These are phyloP conservation scores for Oxyteleia sp. DNA, from an alignment of 2,888 invertebrate species.

Conservation along the genomic window DNA sequence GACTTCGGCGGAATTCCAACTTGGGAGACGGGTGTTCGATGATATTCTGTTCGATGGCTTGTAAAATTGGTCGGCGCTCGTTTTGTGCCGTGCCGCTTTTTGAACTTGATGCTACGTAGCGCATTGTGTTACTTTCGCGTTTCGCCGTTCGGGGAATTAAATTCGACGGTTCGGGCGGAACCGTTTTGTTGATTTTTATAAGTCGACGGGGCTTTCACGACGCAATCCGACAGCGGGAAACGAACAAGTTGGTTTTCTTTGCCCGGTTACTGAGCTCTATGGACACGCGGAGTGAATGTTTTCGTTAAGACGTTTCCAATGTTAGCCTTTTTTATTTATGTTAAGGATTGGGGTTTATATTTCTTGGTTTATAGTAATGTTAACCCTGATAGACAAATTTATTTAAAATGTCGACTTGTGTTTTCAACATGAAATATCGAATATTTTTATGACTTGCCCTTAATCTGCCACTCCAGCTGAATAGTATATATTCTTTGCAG, in stretches of 20 bases:
- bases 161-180: constrained; percentile 38
- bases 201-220: constrained; percentile 26
- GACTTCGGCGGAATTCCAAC: constrained; percentile 41
- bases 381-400: too few relatives aligned
- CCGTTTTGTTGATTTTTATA: constrained; percentile 47
- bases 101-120: constrained; percentile 43
- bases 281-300: neutral
- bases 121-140: constrained; percentile 56
- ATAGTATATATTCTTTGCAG: too few relatives aligned
- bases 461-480: too few relatives aligned
- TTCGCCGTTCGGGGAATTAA: constrained; percentile 45
- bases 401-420: too few relatives aligned
- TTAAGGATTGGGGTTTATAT: too few relatives aligned
- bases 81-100: constrained; percentile 51
- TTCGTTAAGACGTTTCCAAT: neutral
- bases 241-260: constrained; percentile 5
- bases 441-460: too few relatives aligned
- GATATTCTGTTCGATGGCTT: constrained; percentile 65
- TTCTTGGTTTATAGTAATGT: too few relatives aligned
- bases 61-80: constrained; percentile 58
- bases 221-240: neutral
- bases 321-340: too few relatives aligned
- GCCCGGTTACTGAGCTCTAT: neutral
- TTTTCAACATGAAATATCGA: too few relatives aligned
- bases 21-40: constrained; percentile 38